A percentile compares a stretch with the other conserved stretches of the same genome.
Evolutionary conservation across 2,797 vertebrate species (phyloP).

Genomic region (Eulemur coronatus): DNA sequence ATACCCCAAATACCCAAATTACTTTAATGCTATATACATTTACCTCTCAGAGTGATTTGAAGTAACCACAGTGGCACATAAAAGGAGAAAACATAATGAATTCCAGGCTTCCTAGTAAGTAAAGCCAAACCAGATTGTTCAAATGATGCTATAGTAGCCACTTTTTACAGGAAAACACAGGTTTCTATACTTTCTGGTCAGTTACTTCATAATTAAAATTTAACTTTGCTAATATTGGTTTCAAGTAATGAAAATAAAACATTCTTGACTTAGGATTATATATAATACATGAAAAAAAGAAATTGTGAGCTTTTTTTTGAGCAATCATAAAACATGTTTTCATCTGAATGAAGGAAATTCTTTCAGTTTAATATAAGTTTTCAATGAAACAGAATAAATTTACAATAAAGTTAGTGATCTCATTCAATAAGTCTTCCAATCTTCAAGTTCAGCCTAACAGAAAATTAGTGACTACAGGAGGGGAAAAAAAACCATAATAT

Average conservation of each 20-base stretch:
- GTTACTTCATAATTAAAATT: background rate
- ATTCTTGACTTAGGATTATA: background rate
- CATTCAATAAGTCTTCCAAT: background rate
- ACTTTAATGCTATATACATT: slow-evolving; percentile 4
- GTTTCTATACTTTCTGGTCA: slow-evolving; percentile 35
- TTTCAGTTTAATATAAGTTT: slow-evolving; percentile 37
- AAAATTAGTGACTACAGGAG: background rate
- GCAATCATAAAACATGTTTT: slow-evolving; percentile 51
- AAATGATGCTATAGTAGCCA: background rate
- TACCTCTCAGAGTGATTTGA: background rate
- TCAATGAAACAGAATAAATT: slow-evolving; percentile 26
- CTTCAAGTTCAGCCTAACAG: slow-evolving; percentile 24
- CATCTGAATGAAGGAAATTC: slow-evolving; percentile 5
- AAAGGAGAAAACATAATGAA: slow-evolving; percentile 20
- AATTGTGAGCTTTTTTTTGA: background rate
- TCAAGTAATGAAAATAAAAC: slow-evolving; percentile 31
- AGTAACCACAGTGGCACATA: background rate
- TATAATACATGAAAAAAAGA: background rate
- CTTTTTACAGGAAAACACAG: background rate
- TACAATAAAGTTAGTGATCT: background rate
- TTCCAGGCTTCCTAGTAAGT: background rate
- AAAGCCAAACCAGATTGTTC: slow-evolving; percentile 32
- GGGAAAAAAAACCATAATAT: background rate
- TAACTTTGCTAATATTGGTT: background rate
- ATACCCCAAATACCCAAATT: background rate